A percentile compares a stretch with the other conserved stretches of the same genome.
These are phyloP conservation scores for Enteromius viviparus DNA, from an alignment of 2,797 vertebrate genomes.

Conservation along the genomic window DNA sequence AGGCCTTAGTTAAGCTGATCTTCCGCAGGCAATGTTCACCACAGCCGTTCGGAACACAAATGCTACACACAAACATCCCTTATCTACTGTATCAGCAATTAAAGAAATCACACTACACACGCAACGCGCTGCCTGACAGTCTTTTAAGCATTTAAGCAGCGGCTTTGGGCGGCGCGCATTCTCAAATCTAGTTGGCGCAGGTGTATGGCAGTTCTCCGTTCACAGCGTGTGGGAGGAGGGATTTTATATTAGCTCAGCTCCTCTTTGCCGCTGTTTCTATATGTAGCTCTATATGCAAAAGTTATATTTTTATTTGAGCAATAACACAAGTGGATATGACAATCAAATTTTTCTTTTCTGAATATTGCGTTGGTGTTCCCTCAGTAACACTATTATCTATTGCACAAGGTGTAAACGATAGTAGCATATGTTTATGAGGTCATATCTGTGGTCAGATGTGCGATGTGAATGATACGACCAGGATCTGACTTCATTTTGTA, in stretches of 20 bases:
- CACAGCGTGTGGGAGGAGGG: slow-evolving; percentile 53
- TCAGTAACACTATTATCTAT: neutral
- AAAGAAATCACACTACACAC: slow-evolving; percentile 57
- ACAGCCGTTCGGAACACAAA: slow-evolving; percentile 61
- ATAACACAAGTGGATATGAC: neutral
- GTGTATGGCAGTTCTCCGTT: slow-evolving; percentile 41
- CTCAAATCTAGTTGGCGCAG: slow-evolving; percentile 18
- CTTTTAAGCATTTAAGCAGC: slow-evolving; percentile 33
- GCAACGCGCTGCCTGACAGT: slow-evolving; percentile 18
- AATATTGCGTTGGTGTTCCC: neutral
- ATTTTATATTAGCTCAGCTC: slow-evolving; percentile 13
- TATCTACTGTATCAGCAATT: slow-evolving; percentile 59
- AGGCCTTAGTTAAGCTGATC: slow-evolving; percentile 34
- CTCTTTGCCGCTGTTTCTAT: neutral
- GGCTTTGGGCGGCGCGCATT: slow-evolving; percentile 11
- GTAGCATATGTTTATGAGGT: neutral
- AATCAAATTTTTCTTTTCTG: slow-evolving; percentile 3
- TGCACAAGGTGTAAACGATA: neutral
- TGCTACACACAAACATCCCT: slow-evolving; percentile 66
- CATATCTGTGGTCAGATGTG: slow-evolving; percentile 17
- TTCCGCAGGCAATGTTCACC: slow-evolving; percentile 56
- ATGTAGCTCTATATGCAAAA: neutral
- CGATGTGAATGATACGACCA: neutral
- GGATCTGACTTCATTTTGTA: neutral
- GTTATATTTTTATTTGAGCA: neutral